Conservation (phyloP, 2,113 vertebrate genomes). For the Bos javanicus region DNA sequence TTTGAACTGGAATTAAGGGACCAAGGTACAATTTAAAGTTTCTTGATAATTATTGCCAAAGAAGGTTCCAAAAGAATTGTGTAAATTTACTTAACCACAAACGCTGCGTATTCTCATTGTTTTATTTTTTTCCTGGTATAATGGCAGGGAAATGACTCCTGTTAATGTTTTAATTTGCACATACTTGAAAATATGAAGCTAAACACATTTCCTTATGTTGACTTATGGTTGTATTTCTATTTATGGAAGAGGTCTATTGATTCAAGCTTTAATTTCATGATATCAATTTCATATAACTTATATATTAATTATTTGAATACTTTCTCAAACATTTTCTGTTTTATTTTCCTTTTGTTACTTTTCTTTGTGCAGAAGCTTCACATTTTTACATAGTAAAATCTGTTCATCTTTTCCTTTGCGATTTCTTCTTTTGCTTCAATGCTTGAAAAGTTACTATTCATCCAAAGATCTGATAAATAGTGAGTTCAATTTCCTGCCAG, state of each 20-base stretch:
- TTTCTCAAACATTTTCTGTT: conserved; percentile 14
- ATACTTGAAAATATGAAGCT: not conserved
- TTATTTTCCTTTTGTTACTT: not conserved
- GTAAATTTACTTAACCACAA: conserved; percentile 42
- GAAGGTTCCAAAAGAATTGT: not conserved
- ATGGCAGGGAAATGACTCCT: not conserved
- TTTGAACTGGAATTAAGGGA: conserved; percentile 56
- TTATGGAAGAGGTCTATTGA: conserved; percentile 28
- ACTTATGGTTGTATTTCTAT: conserved; percentile 34
- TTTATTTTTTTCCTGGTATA: conserved; percentile 5
- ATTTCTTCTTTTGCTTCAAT: conserved; percentile 44
- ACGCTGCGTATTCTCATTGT: not conserved
- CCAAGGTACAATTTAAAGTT: conserved; percentile 63
- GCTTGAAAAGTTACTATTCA: conserved; percentile 33
- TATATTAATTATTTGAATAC: conserved; percentile 12
- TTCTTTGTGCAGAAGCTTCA: conserved; percentile 5
- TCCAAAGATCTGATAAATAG: conserved; percentile 62
- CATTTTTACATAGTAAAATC: conserved; percentile 54
- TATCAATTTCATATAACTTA: conserved; percentile 13
- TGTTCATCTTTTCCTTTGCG: conserved; percentile 43
- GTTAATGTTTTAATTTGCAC: conserved; percentile 42
- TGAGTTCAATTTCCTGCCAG: conserved; percentile 65
- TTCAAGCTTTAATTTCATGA: conserved; percentile 43
- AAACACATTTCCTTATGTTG: conserved; percentile 21
- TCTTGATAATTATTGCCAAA: conserved; percentile 61